Evolutionary conservation across 2,797 vertebrate genomes (phyloP).

Genomic region (Thunnus albacares): DNA sequence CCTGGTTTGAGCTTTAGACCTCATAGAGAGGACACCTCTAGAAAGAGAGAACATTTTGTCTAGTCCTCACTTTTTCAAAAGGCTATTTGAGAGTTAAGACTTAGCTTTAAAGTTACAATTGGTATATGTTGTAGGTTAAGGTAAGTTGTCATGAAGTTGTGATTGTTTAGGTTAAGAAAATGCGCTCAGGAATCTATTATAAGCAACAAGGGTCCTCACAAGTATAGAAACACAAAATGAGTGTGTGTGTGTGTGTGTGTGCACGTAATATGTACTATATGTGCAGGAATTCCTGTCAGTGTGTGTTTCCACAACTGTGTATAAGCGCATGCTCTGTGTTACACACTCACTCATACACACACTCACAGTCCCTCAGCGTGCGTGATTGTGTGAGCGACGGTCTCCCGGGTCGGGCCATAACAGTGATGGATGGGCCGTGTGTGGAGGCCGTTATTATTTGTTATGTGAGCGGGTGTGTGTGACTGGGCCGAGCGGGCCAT

Average conservation of each 20-base stretch:
- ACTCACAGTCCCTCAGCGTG: conserved; percentile 47
- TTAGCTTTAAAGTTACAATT: not conserved
- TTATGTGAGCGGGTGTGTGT: conserved; percentile 93
- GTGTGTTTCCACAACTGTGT: conserved; percentile 60
- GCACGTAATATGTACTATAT: conserved; percentile 15
- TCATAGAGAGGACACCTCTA: not conserved
- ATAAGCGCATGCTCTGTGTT: conserved; percentile 34
- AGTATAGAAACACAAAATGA: conserved; percentile 4
- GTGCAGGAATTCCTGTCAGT: conserved; percentile 61
- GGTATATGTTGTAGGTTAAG: not conserved
- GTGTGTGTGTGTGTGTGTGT: not conserved
- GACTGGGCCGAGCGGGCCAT: conserved; percentile 88
- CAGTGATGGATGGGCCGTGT: conserved; percentile 96
- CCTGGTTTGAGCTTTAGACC: not conserved
- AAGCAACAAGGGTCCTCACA: conserved; percentile 27
- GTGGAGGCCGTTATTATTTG: conserved; percentile 96
- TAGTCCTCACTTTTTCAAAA: not conserved
- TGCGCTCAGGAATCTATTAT: conserved; percentile 7
- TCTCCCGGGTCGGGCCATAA: conserved; percentile 91
- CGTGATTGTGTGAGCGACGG: conserved; percentile 75
- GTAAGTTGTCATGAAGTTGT: not conserved
- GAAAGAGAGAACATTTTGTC: not conserved
- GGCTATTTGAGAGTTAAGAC: no score
- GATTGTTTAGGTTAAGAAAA: conserved; percentile 1
- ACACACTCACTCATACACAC: conserved; percentile 35